Base-by-base conservation (phyloP, 2,797 vertebrate species). In the Peromyscus nudipes region DNA sequence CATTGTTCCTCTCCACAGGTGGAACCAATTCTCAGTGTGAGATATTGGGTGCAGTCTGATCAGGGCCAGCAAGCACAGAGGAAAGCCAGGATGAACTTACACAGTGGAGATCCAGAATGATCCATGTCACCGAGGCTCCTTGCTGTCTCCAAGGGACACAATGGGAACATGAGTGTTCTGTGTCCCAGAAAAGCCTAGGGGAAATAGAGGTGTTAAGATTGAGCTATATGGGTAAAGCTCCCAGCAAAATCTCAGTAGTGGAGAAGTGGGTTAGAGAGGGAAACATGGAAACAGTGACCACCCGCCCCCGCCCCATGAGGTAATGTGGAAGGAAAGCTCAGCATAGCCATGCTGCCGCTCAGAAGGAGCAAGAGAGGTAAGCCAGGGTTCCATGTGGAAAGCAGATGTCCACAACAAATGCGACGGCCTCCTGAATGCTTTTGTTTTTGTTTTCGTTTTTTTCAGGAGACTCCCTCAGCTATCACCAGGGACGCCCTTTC, bases 401-500 rank as follows among this genome's bases (percentile, higher is more conserved):
- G 40, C 65, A 21, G 34, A 46, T 10, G 19, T 77, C 69, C 69
- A 87, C 49, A 89, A 89, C 46, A 21, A 27, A 6, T 1, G 12
- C 46, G 27, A 52, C 3, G 37, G 55, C 29, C 65, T 97, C 86
- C 94, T 0, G 0, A 11, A 23, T 25, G 25, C 64, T n/a, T 86
- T 94, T 96, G 27, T 97, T 49, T 79, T 92, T 75, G 92, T 57
- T 96, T 97, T 95, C 12, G 5, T 13, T 37, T 95, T 95, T 94
- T 49, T 4, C 98, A 99, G 99, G 99, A 92, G 99, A 99, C 98
- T 99, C 99, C 94, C 99, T 99, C 98, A 99, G 98, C 98, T 99
- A 99, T 97, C 99, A 99, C 97, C 99, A 99, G 97, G 99, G 99
- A 57, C 99, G 99, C 9, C 99, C 99, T 55, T 99, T 99, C 99